Conservation (phyloP, 2,113 vertebrate genomes). For the Brienomyrus brachyistius region DNA sequence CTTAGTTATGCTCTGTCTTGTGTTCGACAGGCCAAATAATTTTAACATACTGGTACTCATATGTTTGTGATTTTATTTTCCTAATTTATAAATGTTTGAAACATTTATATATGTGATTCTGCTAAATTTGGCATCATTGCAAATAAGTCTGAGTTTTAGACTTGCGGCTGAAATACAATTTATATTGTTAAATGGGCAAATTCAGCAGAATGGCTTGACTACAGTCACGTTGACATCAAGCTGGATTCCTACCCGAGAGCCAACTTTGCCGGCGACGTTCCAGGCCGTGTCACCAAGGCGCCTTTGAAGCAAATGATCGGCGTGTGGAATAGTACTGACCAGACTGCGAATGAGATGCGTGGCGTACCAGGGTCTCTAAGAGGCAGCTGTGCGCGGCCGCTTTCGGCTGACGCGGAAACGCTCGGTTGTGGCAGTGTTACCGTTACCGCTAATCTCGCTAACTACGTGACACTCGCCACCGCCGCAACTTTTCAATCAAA, state of each 20-base stretch:
- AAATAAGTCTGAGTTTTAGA: neutral
- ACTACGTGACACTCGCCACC: constrained; percentile 69
- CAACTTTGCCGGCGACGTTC: neutral
- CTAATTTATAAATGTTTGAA: neutral
- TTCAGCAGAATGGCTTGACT: neutral
- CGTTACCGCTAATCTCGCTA: constrained; percentile 72
- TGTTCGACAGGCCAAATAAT: neutral
- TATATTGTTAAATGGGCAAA: neutral
- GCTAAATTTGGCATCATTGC: neutral
- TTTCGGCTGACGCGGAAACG: neutral
- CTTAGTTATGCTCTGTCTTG: neutral
- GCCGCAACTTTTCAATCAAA: constrained; percentile 72
- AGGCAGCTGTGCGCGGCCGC: neutral
- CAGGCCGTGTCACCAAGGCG: neutral
- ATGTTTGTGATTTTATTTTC: neutral
- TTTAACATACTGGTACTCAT: neutral
- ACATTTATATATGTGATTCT: neutral
- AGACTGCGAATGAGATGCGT: neutral
- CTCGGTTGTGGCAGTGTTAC: constrained; percentile 49
- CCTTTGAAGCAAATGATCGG: neutral
- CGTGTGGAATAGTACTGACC: neutral
- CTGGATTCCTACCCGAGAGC: neutral
- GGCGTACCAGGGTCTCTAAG: neutral
- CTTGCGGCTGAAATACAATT: neutral
- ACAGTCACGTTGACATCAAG: neutral